Evolutionary conservation across 2,888 invertebrate genomes (phyloP).

Genomic region (Agriopis leucophaearia): DNA sequence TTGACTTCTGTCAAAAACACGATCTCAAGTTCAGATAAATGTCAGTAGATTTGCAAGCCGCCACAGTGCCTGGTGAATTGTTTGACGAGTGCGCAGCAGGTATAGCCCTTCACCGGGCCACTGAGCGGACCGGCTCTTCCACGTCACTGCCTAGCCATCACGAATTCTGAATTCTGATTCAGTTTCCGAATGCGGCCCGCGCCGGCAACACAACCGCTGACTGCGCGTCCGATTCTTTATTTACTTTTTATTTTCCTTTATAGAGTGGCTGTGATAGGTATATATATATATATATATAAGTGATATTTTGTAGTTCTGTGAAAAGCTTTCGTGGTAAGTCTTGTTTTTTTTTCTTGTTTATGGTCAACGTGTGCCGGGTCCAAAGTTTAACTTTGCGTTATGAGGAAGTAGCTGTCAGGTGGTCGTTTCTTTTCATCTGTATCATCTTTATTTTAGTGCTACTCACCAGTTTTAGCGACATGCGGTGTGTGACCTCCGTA

Average conservation of each 20-base stretch:
- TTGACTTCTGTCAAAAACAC: neutral
- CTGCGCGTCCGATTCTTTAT: constrained; percentile 46
- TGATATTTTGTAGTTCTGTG: constrained; percentile 63
- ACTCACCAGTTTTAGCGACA: constrained; percentile 25
- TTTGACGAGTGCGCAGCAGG: neutral
- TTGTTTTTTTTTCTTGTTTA: constrained; percentile 26
- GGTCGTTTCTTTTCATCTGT: constrained; percentile 35
- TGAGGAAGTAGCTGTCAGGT: constrained; percentile 35
- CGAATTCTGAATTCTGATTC: constrained; percentile 49
- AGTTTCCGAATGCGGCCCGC: constrained; percentile 72
- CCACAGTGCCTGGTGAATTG: neutral
- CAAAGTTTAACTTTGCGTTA: constrained; percentile 35
- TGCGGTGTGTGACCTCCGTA: neutral
- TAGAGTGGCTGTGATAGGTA: constrained; percentile 68
- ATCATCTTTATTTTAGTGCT: constrained; percentile 31
- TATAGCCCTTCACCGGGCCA: constrained; percentile 4
- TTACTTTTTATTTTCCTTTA: constrained; percentile 49
- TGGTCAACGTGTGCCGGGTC: constrained; percentile 49
- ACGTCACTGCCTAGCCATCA: constrained; percentile 46
- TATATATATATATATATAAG: too few species aligned
- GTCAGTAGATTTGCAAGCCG: neutral
- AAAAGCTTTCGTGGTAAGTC: constrained; percentile 58
- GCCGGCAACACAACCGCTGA: constrained; percentile 56
- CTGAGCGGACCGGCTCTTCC: constrained; percentile 14
- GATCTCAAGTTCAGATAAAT: neutral